Conservation (phyloP, 2,113 vertebrate species). For the Misgurnus mizolepis region DNA sequence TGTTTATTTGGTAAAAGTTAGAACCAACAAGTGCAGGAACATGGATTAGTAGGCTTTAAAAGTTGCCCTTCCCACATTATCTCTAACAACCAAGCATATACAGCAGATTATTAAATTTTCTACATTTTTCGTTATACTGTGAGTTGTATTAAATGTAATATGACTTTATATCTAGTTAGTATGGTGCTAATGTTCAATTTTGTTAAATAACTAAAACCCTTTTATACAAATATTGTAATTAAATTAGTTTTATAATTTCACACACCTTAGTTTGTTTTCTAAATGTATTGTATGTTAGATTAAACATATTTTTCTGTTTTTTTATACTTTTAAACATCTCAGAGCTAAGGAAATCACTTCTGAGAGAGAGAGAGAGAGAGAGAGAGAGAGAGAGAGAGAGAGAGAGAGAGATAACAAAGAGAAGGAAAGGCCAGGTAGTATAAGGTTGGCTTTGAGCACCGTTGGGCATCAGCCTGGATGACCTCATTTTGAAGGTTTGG, state of each 20-base stretch:
- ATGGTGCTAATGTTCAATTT: no score
- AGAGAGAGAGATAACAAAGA: constrained; percentile 36
- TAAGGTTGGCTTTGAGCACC: constrained; percentile 77
- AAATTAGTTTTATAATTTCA: no score
- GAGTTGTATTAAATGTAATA: not conserved
- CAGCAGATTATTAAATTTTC: no score
- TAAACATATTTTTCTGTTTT: not conserved
- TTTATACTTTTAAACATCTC: constrained; percentile 48
- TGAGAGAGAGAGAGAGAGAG: constrained; percentile 44
- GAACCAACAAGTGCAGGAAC: constrained; percentile 7
- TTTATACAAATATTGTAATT: no score
- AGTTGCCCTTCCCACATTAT: not conserved
- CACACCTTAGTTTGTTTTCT: not conserved
- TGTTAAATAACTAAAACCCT: no score
- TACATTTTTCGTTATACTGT: not conserved
- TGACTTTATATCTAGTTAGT: no score
- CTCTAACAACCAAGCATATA: not conserved
- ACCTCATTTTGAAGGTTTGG: constrained; percentile 77
- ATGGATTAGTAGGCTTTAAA: not conserved
- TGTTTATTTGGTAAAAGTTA: not conserved
- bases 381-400: constrained; percentile 43
- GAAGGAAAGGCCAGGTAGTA: constrained; percentile 71
- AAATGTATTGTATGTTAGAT: not conserved
- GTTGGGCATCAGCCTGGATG: constrained; percentile 68
- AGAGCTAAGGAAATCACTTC: constrained; percentile 45